Percentiles rank a stretch among this genome's conserved stretches.
These are phyloP conservation scores for Zoanthus sansibaricus DNA, from an alignment of 92 coral and sea anemone species.

Conservation along the genomic window DNA sequence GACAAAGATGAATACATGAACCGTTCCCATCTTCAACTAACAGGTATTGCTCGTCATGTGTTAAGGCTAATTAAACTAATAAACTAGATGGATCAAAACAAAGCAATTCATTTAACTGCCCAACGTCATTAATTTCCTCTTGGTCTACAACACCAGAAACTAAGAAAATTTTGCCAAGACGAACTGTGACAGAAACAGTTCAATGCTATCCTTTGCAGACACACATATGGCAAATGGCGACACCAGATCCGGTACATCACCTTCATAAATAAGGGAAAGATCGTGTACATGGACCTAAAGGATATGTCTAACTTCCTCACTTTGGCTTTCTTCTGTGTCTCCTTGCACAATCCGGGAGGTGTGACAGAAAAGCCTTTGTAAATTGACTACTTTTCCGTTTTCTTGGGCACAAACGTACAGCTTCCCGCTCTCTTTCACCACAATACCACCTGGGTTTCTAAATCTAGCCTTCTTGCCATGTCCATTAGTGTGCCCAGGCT, in stretches of 20 bases:
- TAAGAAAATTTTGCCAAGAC: neutral
- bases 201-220: neutral
- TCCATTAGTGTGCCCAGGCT: constrained; percentile 65
- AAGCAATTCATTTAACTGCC: neutral
- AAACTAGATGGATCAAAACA: neutral
- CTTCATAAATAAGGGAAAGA: constrained; percentile 53
- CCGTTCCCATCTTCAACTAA: neutral
- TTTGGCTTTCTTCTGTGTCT: constrained; percentile 37
- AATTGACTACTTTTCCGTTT: constrained; percentile 55
- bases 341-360: constrained; percentile 51
- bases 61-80: neutral
- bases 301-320: constrained; percentile 52
- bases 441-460: neutral
- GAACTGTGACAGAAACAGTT: neutral
- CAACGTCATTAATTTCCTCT: neutral
- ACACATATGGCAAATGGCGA: constrained; percentile 55
- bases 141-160: neutral
- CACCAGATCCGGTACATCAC: constrained; percentile 40
- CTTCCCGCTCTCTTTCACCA: neutral
- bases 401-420: neutral
- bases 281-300: constrained; percentile 50
- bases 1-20: neutral
- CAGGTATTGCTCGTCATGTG: neutral
- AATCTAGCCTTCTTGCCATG: constrained; percentile 54
- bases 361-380: constrained; percentile 55